Percentiles rank a stretch among this genome's conserved stretches.
These are phyloP conservation scores for Leptodactylus fuscus DNA, from an alignment of 2,113 vertebrate species.

Conservation along the genomic window DNA sequence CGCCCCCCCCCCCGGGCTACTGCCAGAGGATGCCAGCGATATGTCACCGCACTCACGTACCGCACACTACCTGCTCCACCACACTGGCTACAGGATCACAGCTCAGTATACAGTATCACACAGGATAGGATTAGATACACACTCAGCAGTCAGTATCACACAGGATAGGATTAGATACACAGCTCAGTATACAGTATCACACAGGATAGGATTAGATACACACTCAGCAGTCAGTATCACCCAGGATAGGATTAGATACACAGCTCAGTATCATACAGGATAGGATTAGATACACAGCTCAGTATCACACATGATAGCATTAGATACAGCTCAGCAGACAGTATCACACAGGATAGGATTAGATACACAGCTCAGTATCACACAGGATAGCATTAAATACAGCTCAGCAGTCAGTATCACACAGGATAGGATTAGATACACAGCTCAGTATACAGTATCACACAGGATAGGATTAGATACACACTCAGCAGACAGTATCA, in stretches of 20 bases:
- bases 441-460: background rate
- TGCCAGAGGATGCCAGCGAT: too few species aligned
- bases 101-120: slow-evolving; percentile 7
- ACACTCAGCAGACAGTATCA: background rate
- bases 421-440: slow-evolving; percentile 1
- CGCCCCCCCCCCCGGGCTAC: too few species aligned
- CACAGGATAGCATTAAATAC: background rate
- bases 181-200: background rate
- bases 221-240: slow-evolving; percentile 1
- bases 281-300: background rate
- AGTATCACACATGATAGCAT: slow-evolving; percentile 1
- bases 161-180: background rate
- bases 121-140: background rate
- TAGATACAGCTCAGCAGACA: background rate
- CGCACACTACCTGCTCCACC: too few species aligned
- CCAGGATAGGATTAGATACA: background rate
- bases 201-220: background rate
- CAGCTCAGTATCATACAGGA: background rate
- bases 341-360: background rate
- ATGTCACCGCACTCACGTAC: too few species aligned
- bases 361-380: slow-evolving; percentile 6
- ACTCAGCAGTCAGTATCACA: background rate
- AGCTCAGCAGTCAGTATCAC: background rate
- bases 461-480: background rate
- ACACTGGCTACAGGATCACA: background rate